Conservation (phyloP, 2,797 vertebrate species). For the Craterocephalus amniculus region DNA sequence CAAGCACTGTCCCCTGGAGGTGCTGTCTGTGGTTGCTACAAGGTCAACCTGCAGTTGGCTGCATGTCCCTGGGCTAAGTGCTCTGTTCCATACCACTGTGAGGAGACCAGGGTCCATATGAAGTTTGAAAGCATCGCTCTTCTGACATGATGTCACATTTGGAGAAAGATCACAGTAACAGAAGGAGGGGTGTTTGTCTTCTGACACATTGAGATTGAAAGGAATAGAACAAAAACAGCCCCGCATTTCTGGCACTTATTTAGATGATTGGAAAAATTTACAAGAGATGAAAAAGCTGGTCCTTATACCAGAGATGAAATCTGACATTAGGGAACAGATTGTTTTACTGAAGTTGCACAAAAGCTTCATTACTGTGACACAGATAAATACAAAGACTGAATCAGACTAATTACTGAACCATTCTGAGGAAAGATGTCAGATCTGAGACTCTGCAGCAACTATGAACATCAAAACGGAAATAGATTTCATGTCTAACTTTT, state of each 20-base stretch:
- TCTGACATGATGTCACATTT: constrained; percentile 39
- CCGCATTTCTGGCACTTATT: background rate
- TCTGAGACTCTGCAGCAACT: constrained; percentile 8
- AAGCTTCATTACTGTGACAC: constrained; percentile 4
- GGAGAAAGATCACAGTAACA: constrained; percentile 24
- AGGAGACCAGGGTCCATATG: constrained; percentile 24
- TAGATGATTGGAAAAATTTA: background rate
- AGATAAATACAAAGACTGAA: constrained; percentile 7
- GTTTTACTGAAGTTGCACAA: background rate
- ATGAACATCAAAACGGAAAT: constrained; percentile 29
- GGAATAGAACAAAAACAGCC: background rate
- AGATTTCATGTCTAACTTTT: constrained; percentile 13
- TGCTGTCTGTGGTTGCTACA: constrained; percentile 29
- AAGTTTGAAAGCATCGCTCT: constrained; percentile 50
- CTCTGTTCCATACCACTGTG: constrained; percentile 51
- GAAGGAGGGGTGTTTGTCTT: background rate
- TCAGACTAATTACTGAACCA: constrained; percentile 29
- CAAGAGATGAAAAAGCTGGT: background rate
- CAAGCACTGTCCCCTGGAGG: constrained; percentile 59
- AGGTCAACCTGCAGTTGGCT: constrained; percentile 51
- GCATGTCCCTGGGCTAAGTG: constrained; percentile 57
- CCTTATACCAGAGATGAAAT: background rate
- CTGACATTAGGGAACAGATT: background rate
- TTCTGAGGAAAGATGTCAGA: background rate
- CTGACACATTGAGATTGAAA: constrained; percentile 24